Conservation (phyloP, 2,797 vertebrate species). For the Tolypeutes matacus region DNA sequence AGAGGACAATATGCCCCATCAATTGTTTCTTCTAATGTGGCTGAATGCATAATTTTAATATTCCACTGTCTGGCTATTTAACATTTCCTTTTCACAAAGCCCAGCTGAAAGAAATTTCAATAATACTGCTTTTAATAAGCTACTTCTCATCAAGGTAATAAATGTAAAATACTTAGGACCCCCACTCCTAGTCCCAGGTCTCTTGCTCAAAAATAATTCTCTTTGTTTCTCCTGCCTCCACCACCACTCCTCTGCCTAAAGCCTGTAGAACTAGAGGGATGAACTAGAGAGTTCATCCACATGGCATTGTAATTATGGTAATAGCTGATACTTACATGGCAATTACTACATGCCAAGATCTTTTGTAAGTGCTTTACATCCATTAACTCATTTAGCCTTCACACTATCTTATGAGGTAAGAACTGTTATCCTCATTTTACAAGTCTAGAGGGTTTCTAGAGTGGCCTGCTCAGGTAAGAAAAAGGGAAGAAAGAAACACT, state of each 20-base stretch:
- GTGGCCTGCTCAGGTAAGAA: neutral
- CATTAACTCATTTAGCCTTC: conserved; percentile 67
- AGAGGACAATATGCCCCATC: neutral
- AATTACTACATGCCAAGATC: conserved; percentile 47
- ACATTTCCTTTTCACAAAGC: conserved; percentile 4
- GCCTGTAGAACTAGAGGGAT: neutral
- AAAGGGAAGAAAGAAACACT: neutral
- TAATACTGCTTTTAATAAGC: conserved; percentile 19
- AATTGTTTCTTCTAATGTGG: neutral
- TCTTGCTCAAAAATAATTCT: neutral
- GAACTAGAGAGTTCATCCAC: neutral
- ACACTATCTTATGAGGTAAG: neutral
- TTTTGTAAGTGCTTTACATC: conserved; percentile 14
- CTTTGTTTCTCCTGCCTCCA: neutral
- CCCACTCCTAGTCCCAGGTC: neutral
- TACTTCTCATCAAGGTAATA: conserved; percentile 18
- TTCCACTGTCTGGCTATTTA: neutral
- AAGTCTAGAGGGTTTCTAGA: conserved; percentile 28
- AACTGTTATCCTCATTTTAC: conserved; percentile 36
- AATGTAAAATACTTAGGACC: neutral
- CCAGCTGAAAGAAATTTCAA: conserved; percentile 4
- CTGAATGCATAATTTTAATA: conserved; percentile 2
- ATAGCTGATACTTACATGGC: conserved; percentile 35
- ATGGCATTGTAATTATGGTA: conserved; percentile 35
- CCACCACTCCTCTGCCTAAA: neutral